These are phyloP conservation scores for Enteromius treurensis DNA, from an alignment of 2,797 vertebrate genomes.

Conservation along the genomic window DNA sequence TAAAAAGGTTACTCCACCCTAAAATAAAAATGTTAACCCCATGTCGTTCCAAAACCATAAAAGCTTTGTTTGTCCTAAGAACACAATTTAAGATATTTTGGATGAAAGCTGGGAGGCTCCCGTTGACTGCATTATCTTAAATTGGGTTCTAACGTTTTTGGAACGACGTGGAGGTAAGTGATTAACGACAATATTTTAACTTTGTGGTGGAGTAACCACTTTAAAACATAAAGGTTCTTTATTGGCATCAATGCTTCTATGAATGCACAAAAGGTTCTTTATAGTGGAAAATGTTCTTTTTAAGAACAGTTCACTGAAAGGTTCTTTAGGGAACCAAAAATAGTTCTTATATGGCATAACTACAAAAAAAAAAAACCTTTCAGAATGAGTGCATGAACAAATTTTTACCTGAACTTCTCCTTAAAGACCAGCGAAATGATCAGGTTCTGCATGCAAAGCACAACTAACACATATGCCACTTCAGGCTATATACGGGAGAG, in stretches of 20 bases:
- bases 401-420: background rate
- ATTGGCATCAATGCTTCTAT: background rate
- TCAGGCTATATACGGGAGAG: background rate
- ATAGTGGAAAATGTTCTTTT: background rate
- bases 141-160: too few species aligned
- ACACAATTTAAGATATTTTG: too few species aligned
- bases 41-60: too few species aligned
- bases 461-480: constrained; percentile 1
- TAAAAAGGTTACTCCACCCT: background rate
- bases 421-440: background rate
- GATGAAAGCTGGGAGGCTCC: too few species aligned
- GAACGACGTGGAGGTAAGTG: background rate
- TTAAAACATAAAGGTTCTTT: background rate
- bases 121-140: too few species aligned
- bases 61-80: too few species aligned
- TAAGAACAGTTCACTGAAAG: background rate
- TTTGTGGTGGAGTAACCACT: background rate
- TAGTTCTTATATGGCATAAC: background rate
- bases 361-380: background rate
- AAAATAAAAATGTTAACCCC: too few species aligned
- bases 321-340: background rate
- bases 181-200: background rate
- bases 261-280: background rate
- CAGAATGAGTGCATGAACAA: background rate
- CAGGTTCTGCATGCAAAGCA: background rate